phyloP scores from a whole-genome alignment of 2,797 vertebrate genomes.

The Ibycter americanus region DNA sequence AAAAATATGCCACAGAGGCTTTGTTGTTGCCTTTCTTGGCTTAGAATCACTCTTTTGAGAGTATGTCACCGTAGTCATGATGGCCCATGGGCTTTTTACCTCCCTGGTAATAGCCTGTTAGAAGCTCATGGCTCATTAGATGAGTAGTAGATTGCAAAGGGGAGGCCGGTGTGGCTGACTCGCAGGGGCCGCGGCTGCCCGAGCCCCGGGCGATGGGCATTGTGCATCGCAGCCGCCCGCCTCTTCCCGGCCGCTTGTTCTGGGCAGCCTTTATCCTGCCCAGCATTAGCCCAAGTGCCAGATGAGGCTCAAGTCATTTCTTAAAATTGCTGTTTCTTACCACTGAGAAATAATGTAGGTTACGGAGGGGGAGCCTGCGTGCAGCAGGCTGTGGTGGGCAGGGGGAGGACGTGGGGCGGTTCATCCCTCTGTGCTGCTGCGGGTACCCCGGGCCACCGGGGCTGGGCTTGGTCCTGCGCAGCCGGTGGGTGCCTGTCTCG shows the following conservation, averaged over 20 bases:
- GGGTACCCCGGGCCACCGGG: rapidly evolving
- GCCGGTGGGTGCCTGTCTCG: rapidly evolving
- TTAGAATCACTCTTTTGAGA: neutral
- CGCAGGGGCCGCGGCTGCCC: neutral
- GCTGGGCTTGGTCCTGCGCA: neutral
- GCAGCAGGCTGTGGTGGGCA: neutral
- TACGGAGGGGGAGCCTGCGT: neutral
- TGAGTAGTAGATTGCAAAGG: neutral
- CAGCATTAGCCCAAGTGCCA: neutral
- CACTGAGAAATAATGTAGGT: neutral
- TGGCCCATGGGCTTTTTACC: neutral
- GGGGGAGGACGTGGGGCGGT: neutral
- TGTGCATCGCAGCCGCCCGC: neutral
- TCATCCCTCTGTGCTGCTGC: neutral
- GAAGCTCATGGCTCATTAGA: neutral
- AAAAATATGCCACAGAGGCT: neutral
- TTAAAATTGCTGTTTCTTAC: neutral
- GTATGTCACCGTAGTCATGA: neutral
- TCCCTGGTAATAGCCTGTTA: neutral
- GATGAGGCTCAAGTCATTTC: neutral
- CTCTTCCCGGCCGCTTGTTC: neutral
- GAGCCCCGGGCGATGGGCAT: neutral
- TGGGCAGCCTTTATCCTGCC: neutral
- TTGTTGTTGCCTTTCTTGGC: neutral
- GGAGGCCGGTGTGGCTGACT: neutral